Conservation (phyloP, 2,797 vertebrate species). For the Remorina albescens region DNA sequence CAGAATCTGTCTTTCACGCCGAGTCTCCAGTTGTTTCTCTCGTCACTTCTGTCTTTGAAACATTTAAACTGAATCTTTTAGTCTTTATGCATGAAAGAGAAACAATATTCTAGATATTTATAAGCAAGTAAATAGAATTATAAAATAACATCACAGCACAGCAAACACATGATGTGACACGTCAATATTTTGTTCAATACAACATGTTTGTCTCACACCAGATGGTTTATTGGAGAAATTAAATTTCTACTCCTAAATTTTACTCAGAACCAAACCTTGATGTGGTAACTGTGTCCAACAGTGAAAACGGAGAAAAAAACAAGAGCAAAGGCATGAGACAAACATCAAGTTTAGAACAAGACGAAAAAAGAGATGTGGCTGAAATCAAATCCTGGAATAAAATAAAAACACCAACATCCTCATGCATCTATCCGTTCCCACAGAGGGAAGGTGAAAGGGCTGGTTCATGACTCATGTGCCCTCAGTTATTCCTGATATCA, state of each 20-base stretch:
- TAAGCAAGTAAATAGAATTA: neutral
- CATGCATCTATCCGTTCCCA: slow-evolving; percentile 53
- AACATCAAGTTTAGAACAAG: slow-evolving; percentile 20
- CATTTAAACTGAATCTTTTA: slow-evolving; percentile 6
- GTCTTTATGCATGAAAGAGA: neutral
- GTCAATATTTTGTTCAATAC: neutral
- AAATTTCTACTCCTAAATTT: neutral
- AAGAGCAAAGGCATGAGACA: no score
- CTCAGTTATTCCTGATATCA: slow-evolving; percentile 42
- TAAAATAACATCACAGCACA: neutral
- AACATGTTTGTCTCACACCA: neutral
- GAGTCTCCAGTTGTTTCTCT: neutral
- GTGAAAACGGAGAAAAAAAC: slow-evolving; percentile 5
- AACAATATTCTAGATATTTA: neutral
- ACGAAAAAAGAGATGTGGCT: slow-evolving; percentile 21
- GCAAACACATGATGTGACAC: neutral
- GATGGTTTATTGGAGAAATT: neutral
- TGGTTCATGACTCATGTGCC: slow-evolving; percentile 48
- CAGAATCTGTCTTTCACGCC: neutral
- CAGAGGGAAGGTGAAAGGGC: slow-evolving; percentile 69
- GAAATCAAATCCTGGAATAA: slow-evolving; percentile 55
- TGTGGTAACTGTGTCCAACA: neutral
- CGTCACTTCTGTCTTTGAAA: neutral
- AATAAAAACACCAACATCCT: slow-evolving; percentile 38
- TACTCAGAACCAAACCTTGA: neutral